A percentile compares a stretch with the other conserved stretches of the same genome.
phyloP scores from a whole-genome alignment of 2,797 vertebrate species.

The Micropoecilia bifurca region DNA sequence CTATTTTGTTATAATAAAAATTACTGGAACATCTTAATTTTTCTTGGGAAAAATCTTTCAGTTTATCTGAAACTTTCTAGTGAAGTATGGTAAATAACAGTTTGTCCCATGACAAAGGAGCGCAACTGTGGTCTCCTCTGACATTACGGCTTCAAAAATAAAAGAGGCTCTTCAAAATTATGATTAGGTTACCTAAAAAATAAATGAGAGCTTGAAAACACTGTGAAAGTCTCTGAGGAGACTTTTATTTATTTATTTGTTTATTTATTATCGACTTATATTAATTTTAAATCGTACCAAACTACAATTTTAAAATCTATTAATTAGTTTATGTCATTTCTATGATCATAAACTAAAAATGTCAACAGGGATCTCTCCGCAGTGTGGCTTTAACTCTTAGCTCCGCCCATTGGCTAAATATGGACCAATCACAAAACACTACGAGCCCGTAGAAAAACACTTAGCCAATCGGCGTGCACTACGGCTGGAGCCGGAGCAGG shows the following conservation, averaged over 20 bases:
- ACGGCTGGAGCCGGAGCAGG: slow-evolving; percentile 55
- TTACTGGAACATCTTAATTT: not conserved
- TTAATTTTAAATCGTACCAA: not conserved
- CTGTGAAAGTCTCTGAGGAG: not conserved
- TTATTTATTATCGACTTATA: not conserved
- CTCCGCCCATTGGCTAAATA: slow-evolving; percentile 41
- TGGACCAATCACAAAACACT: not conserved
- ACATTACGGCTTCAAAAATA: not conserved
- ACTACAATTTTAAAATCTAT: not conserved
- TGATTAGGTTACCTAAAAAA: not conserved
- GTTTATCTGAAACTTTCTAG: not conserved
- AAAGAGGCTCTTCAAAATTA: not conserved
- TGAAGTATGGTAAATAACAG: not conserved
- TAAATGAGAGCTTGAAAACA: not conserved
- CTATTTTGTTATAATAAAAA: not conserved
- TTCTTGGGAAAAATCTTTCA: not conserved
- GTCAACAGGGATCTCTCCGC: slow-evolving; percentile 37
- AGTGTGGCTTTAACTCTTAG: slow-evolving; percentile 74
- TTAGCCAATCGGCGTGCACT: slow-evolving; percentile 72
- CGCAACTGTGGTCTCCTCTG: too few species aligned
- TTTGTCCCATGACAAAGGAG: not conserved
- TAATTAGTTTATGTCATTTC: not conserved
- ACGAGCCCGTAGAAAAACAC: not conserved
- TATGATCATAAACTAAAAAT: not conserved
- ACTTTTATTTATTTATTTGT: not conserved